Conservation (phyloP, 2,797 vertebrate genomes). For the Dryobates pubescens region DNA sequence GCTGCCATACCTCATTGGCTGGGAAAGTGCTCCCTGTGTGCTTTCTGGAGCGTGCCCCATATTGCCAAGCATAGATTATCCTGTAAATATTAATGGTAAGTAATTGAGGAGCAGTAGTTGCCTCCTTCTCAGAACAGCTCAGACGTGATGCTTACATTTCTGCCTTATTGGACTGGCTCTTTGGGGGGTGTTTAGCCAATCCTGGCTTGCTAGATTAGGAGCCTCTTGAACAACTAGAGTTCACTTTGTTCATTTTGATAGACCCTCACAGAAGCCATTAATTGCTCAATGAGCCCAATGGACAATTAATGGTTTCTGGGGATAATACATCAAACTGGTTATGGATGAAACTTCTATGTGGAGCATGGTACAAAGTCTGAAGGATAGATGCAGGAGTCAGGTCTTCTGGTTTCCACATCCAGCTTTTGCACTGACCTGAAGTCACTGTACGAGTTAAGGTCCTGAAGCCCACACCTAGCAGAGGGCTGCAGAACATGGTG, state of each 20-base stretch:
- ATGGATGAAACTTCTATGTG: background rate
- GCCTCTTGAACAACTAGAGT: background rate
- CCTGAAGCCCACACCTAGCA: background rate
- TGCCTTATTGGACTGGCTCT: background rate
- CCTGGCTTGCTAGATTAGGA: background rate
- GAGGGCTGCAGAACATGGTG: background rate
- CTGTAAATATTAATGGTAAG: constrained; percentile 14
- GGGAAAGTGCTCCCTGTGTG: background rate
- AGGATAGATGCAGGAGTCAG: background rate
- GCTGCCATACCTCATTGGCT: constrained; percentile 41
- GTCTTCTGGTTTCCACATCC: background rate
- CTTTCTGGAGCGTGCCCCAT: background rate
- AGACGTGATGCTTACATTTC: background rate
- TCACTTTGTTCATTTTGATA: background rate
- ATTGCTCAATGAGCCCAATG: background rate
- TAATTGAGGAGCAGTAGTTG: background rate
- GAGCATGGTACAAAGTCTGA: background rate
- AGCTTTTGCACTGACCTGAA: background rate
- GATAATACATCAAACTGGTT: background rate
- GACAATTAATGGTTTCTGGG: constrained; percentile 7
- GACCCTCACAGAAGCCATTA: background rate
- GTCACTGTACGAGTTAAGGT: background rate
- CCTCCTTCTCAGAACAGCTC: background rate
- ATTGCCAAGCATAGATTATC: background rate
- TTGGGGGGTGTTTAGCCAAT: background rate